Evolutionary conservation across 2,113 vertebrate species (phyloP).

Genomic region (Dinomys branickii): DNA sequence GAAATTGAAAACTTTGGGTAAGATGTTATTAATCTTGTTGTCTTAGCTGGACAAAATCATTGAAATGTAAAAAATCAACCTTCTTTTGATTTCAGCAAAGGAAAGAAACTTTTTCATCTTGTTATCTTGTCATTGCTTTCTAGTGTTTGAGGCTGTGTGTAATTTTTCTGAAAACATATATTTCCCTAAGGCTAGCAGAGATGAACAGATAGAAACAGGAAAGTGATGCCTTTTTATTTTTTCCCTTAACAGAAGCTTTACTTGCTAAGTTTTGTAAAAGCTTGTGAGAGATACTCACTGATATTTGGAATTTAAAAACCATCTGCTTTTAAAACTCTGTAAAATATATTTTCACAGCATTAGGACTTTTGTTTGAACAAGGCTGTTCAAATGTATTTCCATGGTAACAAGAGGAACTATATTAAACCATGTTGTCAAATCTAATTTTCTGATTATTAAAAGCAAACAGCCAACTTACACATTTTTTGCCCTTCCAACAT

Average conservation of each 20-base stretch:
- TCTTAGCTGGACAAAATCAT: background rate
- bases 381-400: constrained; percentile 61
- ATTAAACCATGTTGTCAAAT: constrained; percentile 14
- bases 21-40: background rate
- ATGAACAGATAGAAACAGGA: background rate
- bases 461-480: background rate
- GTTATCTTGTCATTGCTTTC: constrained; percentile 47
- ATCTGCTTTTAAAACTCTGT: background rate
- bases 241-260: constrained; percentile 22
- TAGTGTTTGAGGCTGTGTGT: constrained; percentile 42
- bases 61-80: background rate
- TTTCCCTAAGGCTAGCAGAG: constrained; percentile 11
- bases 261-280: constrained; percentile 33
- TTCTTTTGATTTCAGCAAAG: constrained; percentile 33
- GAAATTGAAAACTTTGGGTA: background rate
- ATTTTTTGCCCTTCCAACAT: background rate
- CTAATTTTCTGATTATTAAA: constrained; percentile 52
- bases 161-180: background rate
- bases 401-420: constrained; percentile 67
- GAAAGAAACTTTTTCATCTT: constrained; percentile 9
- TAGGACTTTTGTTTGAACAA: constrained; percentile 18
- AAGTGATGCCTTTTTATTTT: background rate
- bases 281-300: background rate
- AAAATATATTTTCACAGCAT: background rate
- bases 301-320: constrained; percentile 23